phyloP scores from a whole-genome alignment of 2,888 invertebrate species.

The Ligdia adustata region DNA sequence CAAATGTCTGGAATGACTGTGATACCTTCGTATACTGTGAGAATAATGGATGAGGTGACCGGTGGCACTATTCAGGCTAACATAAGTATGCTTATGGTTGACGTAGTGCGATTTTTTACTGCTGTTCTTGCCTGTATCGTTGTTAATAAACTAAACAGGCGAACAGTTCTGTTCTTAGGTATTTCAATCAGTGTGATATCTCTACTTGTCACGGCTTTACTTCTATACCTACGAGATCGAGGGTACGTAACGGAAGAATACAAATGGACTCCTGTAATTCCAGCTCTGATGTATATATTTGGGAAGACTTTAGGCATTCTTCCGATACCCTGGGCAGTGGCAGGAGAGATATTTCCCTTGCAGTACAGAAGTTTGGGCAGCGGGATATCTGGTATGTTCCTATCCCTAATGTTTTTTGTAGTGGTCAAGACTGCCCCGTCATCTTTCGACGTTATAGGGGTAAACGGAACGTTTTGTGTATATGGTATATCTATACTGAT shows the following conservation, averaged over 20 bases:
- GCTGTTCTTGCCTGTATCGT: conserved; percentile 85
- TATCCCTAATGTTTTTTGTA: conserved; percentile 86
- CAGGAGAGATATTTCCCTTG: conserved; percentile 88
- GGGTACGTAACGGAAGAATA: conserved; percentile 60
- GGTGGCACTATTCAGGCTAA: conserved; percentile 84
- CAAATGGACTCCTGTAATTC: conserved; percentile 75
- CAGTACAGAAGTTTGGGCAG: conserved; percentile 86
- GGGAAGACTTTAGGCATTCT: conserved; percentile 85
- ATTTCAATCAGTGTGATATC: conserved; percentile 83
- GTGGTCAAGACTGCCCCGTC: conserved; percentile 87
- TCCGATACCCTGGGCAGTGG: conserved; percentile 89
- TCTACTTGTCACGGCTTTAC: conserved; percentile 75
- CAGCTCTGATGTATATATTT: conserved; percentile 81
- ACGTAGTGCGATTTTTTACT: conserved; percentile 84
- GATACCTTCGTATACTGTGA: conserved; percentile 87
- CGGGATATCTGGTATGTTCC: conserved; percentile 85
- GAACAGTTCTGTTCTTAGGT: conserved; percentile 85
- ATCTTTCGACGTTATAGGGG: conserved; percentile 79
- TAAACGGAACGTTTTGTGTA: conserved; percentile 84
- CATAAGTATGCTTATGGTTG: conserved; percentile 86
- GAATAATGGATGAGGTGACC: conserved; percentile 85
- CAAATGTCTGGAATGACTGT: conserved; percentile 89
- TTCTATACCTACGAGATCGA: conserved; percentile 65
- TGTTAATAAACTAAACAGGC: conserved; percentile 83
- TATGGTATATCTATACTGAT: conserved; percentile 82